Percentiles rank a stretch among this genome's conserved stretches.
Conservation (phyloP, 2,113 vertebrate genomes). For the Heterotis niloticus region DNA sequence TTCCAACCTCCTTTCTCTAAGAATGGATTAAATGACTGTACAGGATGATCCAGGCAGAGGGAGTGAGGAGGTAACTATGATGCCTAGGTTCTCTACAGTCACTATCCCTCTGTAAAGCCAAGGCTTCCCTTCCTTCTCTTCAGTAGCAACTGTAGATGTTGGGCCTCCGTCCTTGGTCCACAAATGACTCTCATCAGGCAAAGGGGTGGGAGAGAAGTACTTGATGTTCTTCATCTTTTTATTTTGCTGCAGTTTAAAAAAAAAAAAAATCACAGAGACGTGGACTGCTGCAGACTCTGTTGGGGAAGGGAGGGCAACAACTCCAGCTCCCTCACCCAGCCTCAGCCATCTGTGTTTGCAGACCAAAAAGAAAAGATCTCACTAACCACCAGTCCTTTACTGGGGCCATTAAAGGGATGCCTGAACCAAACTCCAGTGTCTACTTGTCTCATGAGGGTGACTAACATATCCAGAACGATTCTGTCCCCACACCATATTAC, state of each 20-base stretch:
- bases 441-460: too few species aligned
- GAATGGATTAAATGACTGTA: neutral
- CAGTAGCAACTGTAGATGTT: neutral
- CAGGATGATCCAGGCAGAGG: neutral
- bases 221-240: neutral
- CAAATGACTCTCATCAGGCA: neutral
- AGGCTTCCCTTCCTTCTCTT: neutral
- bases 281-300: neutral
- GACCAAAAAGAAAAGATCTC: neutral
- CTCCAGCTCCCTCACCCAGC: neutral
- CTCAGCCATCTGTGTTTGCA: slow-evolving; percentile 9
- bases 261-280: neutral
- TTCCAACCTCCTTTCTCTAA: neutral
- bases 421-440: neutral
- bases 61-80: neutral
- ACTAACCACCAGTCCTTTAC: neutral
- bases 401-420: neutral
- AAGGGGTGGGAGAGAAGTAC: neutral
- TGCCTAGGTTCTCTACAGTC: neutral
- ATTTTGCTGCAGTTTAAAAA: neutral
- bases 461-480: too few species aligned
- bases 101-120: neutral
- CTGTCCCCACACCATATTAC: too few species aligned
- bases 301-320: neutral
- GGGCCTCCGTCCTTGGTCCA: neutral